These are phyloP conservation scores for Gadopsis marmoratus DNA, from an alignment of 2,797 vertebrate genomes.

Conservation along the genomic window DNA sequence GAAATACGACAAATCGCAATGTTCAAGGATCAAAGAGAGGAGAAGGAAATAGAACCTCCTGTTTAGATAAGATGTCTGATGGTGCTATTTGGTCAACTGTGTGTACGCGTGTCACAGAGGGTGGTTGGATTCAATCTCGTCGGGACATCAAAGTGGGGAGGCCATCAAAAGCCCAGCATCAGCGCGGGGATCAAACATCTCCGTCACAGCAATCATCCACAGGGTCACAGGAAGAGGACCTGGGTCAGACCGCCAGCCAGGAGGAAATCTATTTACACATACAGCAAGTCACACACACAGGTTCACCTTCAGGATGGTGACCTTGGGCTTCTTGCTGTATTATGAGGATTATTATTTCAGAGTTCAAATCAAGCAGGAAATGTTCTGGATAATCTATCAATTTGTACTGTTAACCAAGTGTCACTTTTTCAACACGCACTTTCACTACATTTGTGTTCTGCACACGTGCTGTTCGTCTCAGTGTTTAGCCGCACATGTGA, in stretches of 20 bases:
- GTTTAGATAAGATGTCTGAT: conserved; percentile 36
- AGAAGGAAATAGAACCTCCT: conserved; percentile 39
- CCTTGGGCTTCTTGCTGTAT: conserved; percentile 44
- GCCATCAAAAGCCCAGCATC: conserved; percentile 75
- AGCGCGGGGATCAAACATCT: conserved; percentile 68
- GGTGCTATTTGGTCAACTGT: conserved; percentile 27
- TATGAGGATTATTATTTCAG: not conserved
- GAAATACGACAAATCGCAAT: conserved; percentile 48
- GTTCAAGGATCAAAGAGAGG: conserved; percentile 56
- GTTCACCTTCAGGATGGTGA: conserved; percentile 51
- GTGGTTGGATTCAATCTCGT: conserved; percentile 67
- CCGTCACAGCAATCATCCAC: conserved; percentile 66
- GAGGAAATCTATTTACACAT: conserved; percentile 64
- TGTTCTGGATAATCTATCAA: too few species aligned
- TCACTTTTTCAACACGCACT: not conserved
- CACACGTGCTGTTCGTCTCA: not conserved
- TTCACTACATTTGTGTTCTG: not conserved
- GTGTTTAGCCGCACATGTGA: not conserved
- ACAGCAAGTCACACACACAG: conserved; percentile 18
- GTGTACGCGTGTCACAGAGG: conserved; percentile 45
- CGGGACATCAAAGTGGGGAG: conserved; percentile 62
- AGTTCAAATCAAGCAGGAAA: not conserved
- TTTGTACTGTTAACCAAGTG: too few species aligned
- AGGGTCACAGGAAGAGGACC: conserved; percentile 56
- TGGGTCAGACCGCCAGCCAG: conserved; percentile 51